Evolutionary conservation across 2,888 invertebrate species (phyloP).

Genomic region (Nesidiocoris tenuis): DNA sequence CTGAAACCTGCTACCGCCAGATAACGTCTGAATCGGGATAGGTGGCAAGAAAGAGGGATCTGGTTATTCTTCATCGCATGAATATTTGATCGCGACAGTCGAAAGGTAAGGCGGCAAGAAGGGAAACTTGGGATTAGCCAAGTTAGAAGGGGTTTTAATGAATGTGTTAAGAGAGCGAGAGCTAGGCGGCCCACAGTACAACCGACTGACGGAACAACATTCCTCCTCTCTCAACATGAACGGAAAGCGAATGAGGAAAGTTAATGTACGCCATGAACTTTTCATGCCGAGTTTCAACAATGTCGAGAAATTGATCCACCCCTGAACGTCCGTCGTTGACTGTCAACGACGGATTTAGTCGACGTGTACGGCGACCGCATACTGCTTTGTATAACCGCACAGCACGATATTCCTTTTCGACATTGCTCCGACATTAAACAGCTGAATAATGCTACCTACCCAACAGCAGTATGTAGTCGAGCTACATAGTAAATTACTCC

Average conservation of each 20-base stretch:
- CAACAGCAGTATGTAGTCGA: too few species aligned
- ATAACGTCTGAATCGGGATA: not conserved
- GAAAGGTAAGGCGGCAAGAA: constrained; percentile 31
- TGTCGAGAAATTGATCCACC: constrained; percentile 30
- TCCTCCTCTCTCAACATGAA: not conserved
- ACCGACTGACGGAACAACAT: not conserved
- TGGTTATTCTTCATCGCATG: constrained; percentile 31
- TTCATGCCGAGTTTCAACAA: constrained; percentile 36
- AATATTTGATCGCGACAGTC: constrained; percentile 39
- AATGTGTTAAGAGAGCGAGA: constrained; percentile 39
- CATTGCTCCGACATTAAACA: too few species aligned
- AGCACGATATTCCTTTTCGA: too few species aligned
- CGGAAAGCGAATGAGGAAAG: constrained; percentile 20
- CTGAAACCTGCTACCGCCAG: not conserved
- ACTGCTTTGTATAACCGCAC: too few species aligned
- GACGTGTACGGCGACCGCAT: too few species aligned
- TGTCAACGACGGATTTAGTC: not conserved
- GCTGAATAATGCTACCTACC: too few species aligned
- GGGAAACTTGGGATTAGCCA: constrained; percentile 42
- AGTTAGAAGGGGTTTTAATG: constrained; percentile 40
- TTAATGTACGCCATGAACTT: constrained; percentile 35
- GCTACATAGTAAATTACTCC: too few species aligned
- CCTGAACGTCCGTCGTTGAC: not conserved
- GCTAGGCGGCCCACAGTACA: not conserved
- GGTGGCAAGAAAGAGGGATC: not conserved